These are phyloP conservation scores for Thalassoma bifasciatum DNA, from an alignment of 2,113 vertebrate species.

Conservation along the genomic window DNA sequence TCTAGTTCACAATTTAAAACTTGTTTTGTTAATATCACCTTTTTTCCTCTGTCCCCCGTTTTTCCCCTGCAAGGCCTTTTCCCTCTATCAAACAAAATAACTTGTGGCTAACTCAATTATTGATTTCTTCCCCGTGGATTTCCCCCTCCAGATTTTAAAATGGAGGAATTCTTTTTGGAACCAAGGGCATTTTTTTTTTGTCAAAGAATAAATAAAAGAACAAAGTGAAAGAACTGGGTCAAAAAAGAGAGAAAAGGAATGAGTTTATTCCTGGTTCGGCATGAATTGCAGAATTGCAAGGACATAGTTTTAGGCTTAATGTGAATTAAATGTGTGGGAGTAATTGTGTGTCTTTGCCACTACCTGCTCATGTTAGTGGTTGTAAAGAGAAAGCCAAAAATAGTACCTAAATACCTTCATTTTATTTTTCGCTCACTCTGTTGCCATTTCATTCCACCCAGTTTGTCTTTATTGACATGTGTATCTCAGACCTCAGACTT, in stretches of 20 bases:
- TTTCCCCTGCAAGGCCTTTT: slow-evolving; percentile 1
- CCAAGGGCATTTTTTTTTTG: slow-evolving; percentile 22
- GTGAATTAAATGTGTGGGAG: slow-evolving; percentile 32
- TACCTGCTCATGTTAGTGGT: slow-evolving; percentile 38
- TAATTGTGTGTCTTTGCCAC: slow-evolving; percentile 36
- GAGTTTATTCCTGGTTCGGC: slow-evolving; percentile 42
- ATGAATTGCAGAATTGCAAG: slow-evolving; percentile 30
- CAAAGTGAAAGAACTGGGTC: slow-evolving; percentile 37
- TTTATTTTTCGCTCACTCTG: slow-evolving; percentile 23
- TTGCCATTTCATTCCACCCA: slow-evolving; percentile 8
- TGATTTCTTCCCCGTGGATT: slow-evolving; percentile 52
- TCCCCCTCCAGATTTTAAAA: slow-evolving; percentile 30
- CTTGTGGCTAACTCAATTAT: slow-evolving; percentile 55
- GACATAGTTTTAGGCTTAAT: slow-evolving; percentile 32
- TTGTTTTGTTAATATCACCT: not conserved
- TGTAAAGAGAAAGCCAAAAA: too few species aligned
- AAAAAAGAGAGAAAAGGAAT: slow-evolving; percentile 30
- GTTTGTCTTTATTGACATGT: slow-evolving; percentile 31
- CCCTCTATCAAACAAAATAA: slow-evolving; percentile 42
- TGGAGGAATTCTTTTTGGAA: slow-evolving; percentile 46
- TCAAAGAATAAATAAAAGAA: slow-evolving; percentile 68
- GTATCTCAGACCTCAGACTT: slow-evolving; percentile 33
- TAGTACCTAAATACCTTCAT: too few species aligned
- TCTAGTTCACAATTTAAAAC: slow-evolving; percentile 4
- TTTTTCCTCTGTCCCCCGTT: not conserved